A percentile compares a stretch with the other conserved stretches of the same genome.
Evolutionary conservation across 2,113 vertebrate genomes (phyloP).

Genomic region (Chrysemys picta): DNA sequence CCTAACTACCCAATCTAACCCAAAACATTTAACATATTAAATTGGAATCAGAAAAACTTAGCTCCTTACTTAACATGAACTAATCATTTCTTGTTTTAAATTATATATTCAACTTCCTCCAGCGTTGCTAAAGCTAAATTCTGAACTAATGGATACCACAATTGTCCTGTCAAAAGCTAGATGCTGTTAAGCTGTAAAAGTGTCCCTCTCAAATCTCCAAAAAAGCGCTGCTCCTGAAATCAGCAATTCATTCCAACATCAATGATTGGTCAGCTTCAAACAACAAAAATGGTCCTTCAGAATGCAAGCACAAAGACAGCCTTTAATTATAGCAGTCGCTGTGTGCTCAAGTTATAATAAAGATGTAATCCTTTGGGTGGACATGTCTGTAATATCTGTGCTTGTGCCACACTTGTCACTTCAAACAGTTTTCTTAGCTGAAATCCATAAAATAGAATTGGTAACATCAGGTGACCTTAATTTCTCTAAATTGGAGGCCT

Average conservation of each 20-base stretch:
- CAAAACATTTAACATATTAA: not conserved
- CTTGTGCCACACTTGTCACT: not conserved
- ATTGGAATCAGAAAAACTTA: not conserved
- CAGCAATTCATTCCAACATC: no score
- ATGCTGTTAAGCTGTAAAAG: no score
- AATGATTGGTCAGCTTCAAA: no score
- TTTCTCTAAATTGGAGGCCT: not conserved
- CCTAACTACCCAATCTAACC: not conserved
- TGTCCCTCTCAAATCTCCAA: no score
- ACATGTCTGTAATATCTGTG: not conserved
- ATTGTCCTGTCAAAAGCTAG: no score
- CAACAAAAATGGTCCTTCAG: not conserved
- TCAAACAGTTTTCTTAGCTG: not conserved
- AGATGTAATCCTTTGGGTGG: not conserved
- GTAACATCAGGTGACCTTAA: not conserved
- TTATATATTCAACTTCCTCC: not conserved
- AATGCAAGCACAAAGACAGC: not conserved
- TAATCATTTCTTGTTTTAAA: not conserved
- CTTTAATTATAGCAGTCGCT: not conserved
- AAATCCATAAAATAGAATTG: not conserved
- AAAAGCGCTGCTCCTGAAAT: no score
- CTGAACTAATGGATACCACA: no score
- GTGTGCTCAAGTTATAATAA: not conserved
- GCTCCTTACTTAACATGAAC: not conserved
- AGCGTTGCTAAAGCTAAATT: not conserved